Evolutionary conservation across 2,888 invertebrate genomes (phyloP), one percentile per base, ranked within the genome.

Genomic region (Limulus polyphemus): DNA sequence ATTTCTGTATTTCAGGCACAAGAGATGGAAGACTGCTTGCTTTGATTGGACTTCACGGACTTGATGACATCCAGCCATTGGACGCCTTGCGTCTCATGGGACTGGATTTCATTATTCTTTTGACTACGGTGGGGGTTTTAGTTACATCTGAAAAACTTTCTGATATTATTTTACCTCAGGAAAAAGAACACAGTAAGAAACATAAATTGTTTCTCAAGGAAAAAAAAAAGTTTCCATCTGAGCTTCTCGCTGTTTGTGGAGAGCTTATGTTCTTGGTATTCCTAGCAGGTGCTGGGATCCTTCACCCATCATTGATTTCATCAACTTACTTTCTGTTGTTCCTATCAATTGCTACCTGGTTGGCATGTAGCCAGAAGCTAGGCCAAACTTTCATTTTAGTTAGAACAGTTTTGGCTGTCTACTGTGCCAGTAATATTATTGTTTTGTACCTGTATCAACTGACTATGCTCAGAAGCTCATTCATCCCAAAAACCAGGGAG

Each of bases 311-410:
- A 60, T 79, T 89, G 48, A 83, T 86, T 32, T 88, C 88, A 52
- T 87, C 86, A 11, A 81, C 93, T 55, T 95, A 97, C 77, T 94
- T 90, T 77, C 73, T 93, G 60, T 81, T 87, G 62, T 95, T 95
- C 76, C 81, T 97, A 73, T 82, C 83, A 14, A 82, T 87, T 47
- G 87, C 89, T 61, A 91, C 92, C 1, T 89, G 88, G 79, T 90
- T 92, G 89, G 85, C 91, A 17, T 84, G 87, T 70, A 88, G 87
- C 73, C 83, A 82, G 70, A 83, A 86, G 62, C 79, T 94, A 64
- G 83, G 84, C 69, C 81, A 82, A 67, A 85, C 84, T n/a, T 93
- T 90, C 74, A 88, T 87, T 13, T 52, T 60, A 55, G 62, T 70
- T 14, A 71, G 72, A 56, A 65, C 75, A 32, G 61, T 76, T 52